Percentiles rank a stretch among this genome's conserved stretches.
Evolutionary conservation across 2,888 invertebrate genomes (phyloP).

Genomic region (Acleris emargana): DNA sequence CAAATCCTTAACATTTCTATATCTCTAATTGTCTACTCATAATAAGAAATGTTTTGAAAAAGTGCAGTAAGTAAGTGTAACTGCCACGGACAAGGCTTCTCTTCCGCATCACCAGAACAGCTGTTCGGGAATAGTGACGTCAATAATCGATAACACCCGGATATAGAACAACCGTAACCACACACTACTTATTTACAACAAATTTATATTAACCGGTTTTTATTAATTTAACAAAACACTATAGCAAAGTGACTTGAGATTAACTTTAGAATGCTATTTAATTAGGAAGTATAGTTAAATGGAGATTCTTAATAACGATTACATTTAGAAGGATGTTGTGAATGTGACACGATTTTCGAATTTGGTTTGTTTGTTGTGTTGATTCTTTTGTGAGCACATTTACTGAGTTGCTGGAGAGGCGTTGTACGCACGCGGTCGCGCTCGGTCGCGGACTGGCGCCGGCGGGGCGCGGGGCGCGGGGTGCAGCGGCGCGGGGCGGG

Average conservation of each 20-base stretch:
- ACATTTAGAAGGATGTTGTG: conserved; percentile 42
- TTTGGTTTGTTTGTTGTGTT: conserved; percentile 59
- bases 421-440: conserved; percentile 66
- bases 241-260: conserved; percentile 43
- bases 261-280: conserved; percentile 39
- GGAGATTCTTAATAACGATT: conserved; percentile 35
- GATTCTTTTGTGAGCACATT: conserved; percentile 54
- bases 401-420: conserved; percentile 39
- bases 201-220: conserved; percentile 59
- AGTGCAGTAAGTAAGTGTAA: conserved; percentile 7
- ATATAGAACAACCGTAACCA: conserved; percentile 57
- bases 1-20: not conserved
- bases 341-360: conserved; percentile 46
- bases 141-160: conserved; percentile 73
- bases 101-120: conserved; percentile 72
- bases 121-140: conserved; percentile 69
- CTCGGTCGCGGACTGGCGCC: conserved; percentile 66
- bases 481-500: conserved; percentile 54
- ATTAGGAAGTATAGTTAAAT: conserved; percentile 26
- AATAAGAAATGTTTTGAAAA: conserved; percentile 10
- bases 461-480: conserved; percentile 51
- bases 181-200: conserved; percentile 60
- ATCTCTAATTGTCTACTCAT: not conserved
- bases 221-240: conserved; percentile 49
- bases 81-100: conserved; percentile 36